These are phyloP conservation scores for Corythucha ciliata DNA, from an alignment of 2,888 invertebrate genomes.

Conservation along the genomic window DNA sequence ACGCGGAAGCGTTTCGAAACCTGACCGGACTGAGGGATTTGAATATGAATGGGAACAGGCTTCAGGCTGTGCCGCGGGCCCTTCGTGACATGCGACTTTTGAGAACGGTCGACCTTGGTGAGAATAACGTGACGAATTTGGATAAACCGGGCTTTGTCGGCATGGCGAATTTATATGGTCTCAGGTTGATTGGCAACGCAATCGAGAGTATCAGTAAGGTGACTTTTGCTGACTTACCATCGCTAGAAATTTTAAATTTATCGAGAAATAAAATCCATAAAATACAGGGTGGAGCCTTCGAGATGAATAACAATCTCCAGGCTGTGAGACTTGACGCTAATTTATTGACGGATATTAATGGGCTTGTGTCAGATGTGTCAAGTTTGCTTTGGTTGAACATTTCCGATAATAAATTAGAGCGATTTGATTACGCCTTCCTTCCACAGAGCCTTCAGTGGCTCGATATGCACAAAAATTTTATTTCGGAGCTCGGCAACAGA, in stretches of 20 bases:
- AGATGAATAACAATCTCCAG: constrained; percentile 67
- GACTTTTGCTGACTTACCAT: constrained; percentile 67
- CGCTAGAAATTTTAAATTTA: constrained; percentile 75
- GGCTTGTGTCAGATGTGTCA: constrained; percentile 72
- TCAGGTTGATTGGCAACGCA: constrained; percentile 82
- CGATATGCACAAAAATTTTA: constrained; percentile 79
- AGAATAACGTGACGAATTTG: constrained; percentile 74
- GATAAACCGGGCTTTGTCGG: constrained; percentile 75
- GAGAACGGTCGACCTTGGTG: constrained; percentile 80
- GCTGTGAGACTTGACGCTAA: constrained; percentile 82
- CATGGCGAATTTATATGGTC: constrained; percentile 73
- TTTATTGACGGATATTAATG: constrained; percentile 68
- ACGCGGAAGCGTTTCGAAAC: constrained; percentile 80
- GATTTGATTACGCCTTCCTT: constrained; percentile 80
- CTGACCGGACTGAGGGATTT: constrained; percentile 84
- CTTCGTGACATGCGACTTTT: constrained; percentile 75
- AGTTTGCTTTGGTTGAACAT: constrained; percentile 82
- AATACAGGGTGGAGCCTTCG: constrained; percentile 73
- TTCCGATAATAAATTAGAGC: constrained; percentile 78
- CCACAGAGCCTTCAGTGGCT: constrained; percentile 77
- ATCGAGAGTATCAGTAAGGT: constrained; percentile 71
- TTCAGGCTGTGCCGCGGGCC: constrained; percentile 70
- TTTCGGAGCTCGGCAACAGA: constrained; percentile 67
- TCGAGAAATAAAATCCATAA: constrained; percentile 72
- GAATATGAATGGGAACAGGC: constrained; percentile 77